These are phyloP conservation scores for Zalophus californianus DNA, from an alignment of 2,797 vertebrate genomes.

Conservation along the genomic window DNA sequence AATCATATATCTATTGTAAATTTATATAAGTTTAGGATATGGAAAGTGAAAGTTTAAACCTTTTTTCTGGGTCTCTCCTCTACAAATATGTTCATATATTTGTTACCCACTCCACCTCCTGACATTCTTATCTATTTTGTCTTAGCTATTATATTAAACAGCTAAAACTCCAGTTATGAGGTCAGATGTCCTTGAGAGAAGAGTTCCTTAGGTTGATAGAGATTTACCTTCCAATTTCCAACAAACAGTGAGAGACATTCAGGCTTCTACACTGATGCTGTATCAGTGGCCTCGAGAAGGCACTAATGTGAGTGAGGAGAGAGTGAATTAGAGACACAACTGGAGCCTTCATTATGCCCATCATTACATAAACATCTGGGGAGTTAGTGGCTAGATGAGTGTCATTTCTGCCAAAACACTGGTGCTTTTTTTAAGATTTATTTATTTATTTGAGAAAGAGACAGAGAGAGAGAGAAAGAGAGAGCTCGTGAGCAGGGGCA, in stretches of 20 bases:
- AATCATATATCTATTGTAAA: not conserved
- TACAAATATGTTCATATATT: not conserved
- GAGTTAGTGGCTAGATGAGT: not conserved
- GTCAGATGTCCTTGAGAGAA: not conserved
- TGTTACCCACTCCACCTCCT: not conserved
- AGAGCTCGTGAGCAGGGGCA: not conserved
- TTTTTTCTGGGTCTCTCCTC: not conserved
- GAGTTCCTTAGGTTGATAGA: not conserved
- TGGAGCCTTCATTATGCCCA: not conserved
- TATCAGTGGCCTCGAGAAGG: not conserved
- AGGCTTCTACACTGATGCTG: not conserved
- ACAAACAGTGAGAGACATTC: not conserved
- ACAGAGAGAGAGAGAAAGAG: not conserved
- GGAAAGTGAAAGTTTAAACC: not conserved
- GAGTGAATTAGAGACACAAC: not conserved
- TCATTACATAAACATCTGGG: not conserved
- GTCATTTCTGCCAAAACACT: not conserved
- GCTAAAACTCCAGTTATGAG: not conserved
- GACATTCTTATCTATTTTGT: not conserved
- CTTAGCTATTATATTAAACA: not conserved
- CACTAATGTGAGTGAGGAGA: not conserved
- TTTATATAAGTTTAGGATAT: not conserved
- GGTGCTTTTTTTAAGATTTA: not conserved
- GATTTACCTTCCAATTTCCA: slow-evolving; percentile 13
- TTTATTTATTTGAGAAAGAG: not conserved